Conservation (phyloP, 2,797 vertebrate genomes). For the Octomys mimax region DNA sequence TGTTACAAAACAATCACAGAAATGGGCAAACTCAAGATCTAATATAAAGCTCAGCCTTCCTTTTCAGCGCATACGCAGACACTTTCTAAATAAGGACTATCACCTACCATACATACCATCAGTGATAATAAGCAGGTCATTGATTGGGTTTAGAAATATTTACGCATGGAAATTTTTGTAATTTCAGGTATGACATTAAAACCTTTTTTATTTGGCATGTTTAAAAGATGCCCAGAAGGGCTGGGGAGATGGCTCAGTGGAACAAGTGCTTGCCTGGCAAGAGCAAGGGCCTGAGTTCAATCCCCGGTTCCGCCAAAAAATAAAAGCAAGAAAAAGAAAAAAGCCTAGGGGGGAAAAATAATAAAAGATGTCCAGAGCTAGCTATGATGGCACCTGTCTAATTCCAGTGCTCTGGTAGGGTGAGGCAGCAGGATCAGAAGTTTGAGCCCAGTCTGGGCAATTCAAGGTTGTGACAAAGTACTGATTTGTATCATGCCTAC, state of each 20-base stretch:
- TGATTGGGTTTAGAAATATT: neutral
- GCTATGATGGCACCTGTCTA: neutral
- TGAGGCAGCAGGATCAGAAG: neutral
- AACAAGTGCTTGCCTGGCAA: too few relatives aligned
- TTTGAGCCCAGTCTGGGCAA: neutral
- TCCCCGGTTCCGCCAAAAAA: too few relatives aligned
- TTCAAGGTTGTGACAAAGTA: neutral
- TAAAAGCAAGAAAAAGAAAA: too few relatives aligned
- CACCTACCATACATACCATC: neutral
- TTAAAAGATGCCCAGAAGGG: neutral
- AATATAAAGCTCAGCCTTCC: too few relatives aligned
- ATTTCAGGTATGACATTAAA: neutral
- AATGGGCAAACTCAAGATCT: constrained; percentile 1
- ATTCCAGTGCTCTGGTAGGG: neutral
- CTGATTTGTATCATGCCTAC: neutral
- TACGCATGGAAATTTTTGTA: neutral
- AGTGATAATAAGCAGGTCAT: constrained; percentile 7
- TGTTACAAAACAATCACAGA: neutral
- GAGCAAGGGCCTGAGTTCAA: too few relatives aligned
- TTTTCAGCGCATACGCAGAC: too few relatives aligned
- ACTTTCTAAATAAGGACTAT: neutral
- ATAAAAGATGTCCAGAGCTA: neutral
- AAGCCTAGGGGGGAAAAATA: too few relatives aligned
- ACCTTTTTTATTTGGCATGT: neutral
- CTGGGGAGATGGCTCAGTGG: too few relatives aligned